These are phyloP conservation scores for Diarsia rubi DNA, from an alignment of 2,888 invertebrate genomes.

Conservation along the genomic window DNA sequence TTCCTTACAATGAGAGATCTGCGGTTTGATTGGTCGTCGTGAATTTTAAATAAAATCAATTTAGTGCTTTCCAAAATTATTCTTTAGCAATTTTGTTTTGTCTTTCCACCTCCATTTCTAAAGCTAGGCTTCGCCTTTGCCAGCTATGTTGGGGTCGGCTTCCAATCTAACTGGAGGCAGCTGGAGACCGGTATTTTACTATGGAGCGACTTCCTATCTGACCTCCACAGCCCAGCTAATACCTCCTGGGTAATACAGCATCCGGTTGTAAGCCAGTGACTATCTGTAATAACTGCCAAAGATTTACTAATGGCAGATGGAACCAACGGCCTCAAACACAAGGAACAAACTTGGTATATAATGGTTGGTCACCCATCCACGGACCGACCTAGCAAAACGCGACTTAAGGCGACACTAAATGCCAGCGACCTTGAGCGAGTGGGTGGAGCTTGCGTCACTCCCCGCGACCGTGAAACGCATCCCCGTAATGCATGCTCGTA, in stretches of 20 bases:
- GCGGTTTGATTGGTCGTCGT: too few relatives aligned
- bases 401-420: background rate
- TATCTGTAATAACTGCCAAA: background rate
- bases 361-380: background rate
- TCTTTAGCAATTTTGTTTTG: background rate
- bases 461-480: too few relatives aligned
- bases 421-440: too few relatives aligned
- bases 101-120: background rate
- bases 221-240: background rate
- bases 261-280: background rate
- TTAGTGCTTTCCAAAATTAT: conserved; percentile 1
- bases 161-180: background rate
- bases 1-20: too few relatives aligned
- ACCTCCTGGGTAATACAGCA: background rate
- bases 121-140: background rate
- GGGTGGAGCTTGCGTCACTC: too few relatives aligned
- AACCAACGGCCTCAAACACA: background rate
- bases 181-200: background rate
- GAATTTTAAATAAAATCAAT: conserved; percentile 25
- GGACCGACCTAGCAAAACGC: background rate
- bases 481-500: too few relatives aligned
- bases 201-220: background rate
- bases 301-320: background rate
- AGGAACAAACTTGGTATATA: background rate
- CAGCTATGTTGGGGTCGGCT: background rate